Evolutionary conservation across 1,140 invertebrate genomes (phyloP).

Genomic region (Leptopilina clavipes): DNA sequence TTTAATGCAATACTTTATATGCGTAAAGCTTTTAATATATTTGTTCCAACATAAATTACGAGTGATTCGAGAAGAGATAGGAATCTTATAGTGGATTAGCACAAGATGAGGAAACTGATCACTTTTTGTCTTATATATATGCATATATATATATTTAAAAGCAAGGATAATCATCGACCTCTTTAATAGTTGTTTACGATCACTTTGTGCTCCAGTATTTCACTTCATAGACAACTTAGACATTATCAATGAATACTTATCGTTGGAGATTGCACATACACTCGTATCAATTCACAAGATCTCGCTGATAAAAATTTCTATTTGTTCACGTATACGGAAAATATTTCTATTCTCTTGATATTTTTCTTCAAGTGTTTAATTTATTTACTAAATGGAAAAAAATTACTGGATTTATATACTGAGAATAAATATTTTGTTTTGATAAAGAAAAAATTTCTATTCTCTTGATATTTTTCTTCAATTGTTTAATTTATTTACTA

Average conservation of each 20-base stretch:
- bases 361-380: not conserved
- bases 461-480: too few relatives aligned
- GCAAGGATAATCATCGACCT: slow-evolving; percentile 1
- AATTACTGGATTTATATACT: too few relatives aligned
- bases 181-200: slow-evolving; percentile 22
- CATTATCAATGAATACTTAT: slow-evolving; percentile 18
- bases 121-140: not conserved
- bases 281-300: not conserved
- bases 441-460: too few relatives aligned
- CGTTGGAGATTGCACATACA: slow-evolving; percentile 13
- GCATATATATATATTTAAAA: not conserved
- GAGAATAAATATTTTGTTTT: too few relatives aligned
- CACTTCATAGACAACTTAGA: not conserved
- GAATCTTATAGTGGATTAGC: slow-evolving; percentile 9
- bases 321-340: not conserved
- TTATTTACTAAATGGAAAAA: too few relatives aligned
- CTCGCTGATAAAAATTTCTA: not conserved
- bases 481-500: too few relatives aligned
- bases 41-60: slow-evolving; percentile 7
- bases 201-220: slow-evolving; percentile 21
- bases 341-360: not conserved
- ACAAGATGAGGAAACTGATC: slow-evolving; percentile 16
- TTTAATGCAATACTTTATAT: slow-evolving; percentile 19
- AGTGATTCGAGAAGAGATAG: slow-evolving; percentile 1
- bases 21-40: slow-evolving; percentile 12